phyloP scores from a whole-genome alignment of 64 coral and sea anemone species.

The Montipora capricornis region DNA sequence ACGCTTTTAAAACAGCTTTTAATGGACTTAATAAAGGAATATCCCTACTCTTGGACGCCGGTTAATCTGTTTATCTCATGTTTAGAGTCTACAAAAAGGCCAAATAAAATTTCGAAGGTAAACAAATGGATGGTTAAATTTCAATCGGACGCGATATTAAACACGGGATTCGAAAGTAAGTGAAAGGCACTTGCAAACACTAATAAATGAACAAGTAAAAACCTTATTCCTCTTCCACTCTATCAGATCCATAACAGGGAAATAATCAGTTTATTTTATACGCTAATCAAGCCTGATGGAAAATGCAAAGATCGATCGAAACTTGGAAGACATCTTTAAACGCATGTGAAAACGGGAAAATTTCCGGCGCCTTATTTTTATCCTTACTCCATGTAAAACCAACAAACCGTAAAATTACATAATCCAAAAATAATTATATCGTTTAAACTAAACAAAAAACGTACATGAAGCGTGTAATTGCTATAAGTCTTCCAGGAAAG shows the following conservation, averaged over 20 bases:
- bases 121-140: slow-evolving; percentile 24
- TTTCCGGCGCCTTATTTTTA: too few relatives aligned
- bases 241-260: neutral
- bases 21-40: neutral
- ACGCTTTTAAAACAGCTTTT: neutral
- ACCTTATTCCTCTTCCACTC: neutral
- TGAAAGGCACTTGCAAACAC: neutral
- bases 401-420: neutral
- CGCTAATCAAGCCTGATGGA: neutral
- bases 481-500: too few relatives aligned
- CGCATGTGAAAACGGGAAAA: too few relatives aligned
- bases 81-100: neutral
- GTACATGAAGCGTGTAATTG: neutral
- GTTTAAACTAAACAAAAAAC: neutral
- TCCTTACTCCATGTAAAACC: neutral
- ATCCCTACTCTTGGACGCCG: neutral
- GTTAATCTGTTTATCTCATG: slow-evolving; percentile 36
- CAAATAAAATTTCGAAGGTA: slow-evolving; percentile 1
- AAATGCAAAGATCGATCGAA: neutral
- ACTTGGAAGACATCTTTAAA: neutral
- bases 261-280: neutral
- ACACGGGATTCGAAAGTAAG: neutral
- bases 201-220: neutral
- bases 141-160: neutral
- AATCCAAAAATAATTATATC: neutral